Evolutionary conservation across 2,113 vertebrate species (phyloP).

Genomic region (Malurus melanocephalus): DNA sequence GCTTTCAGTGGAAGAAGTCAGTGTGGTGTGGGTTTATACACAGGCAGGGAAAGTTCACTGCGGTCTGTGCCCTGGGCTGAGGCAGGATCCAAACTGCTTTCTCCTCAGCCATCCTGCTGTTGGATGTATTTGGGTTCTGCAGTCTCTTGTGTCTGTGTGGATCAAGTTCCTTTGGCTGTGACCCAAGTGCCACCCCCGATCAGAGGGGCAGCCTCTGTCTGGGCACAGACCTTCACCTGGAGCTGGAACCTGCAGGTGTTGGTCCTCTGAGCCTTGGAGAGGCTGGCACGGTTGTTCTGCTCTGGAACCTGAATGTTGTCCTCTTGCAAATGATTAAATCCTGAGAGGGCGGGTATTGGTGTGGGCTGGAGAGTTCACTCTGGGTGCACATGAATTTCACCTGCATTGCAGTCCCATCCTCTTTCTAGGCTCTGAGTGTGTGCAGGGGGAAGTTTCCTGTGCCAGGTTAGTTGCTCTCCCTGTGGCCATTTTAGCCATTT

Average conservation of each 20-base stretch:
- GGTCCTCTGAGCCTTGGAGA: neutral
- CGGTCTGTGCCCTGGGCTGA: neutral
- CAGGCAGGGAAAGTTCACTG: neutral
- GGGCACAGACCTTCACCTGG: neutral
- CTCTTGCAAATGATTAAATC: neutral
- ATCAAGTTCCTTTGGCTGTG: neutral
- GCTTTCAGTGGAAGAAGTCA: neutral
- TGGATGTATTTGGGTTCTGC: neutral
- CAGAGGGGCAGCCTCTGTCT: neutral
- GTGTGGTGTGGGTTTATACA: neutral
- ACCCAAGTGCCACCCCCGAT: neutral
- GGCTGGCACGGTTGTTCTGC: neutral
- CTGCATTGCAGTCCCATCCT: neutral
- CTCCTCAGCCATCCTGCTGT: neutral
- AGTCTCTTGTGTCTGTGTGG: neutral
- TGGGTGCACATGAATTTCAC: neutral
- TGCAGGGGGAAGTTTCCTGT: neutral
- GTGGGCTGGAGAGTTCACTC: neutral
- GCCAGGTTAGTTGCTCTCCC: neutral
- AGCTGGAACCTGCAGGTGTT: neutral
- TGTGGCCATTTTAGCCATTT: neutral
- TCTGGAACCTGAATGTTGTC: neutral
- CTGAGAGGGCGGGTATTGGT: fast-evolving
- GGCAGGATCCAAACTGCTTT: neutral
- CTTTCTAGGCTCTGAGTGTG: neutral